Conservation (phyloP, 1,140 invertebrate species). For the Drosophila pseudoobscura region DNA sequence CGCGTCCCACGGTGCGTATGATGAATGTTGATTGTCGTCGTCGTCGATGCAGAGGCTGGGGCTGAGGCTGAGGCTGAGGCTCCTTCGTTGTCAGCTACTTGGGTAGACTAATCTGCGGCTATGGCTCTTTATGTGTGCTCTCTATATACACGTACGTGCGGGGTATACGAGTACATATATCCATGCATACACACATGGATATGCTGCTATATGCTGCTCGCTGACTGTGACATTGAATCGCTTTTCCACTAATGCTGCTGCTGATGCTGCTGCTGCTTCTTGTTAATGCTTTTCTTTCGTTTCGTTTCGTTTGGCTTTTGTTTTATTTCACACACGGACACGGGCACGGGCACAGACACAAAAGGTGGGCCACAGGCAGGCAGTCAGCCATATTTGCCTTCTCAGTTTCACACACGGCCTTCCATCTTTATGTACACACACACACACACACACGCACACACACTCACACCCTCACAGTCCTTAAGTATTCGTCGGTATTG, state of each 20-base stretch:
- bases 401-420: conserved; percentile 48
- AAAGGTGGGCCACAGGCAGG: conserved; percentile 63
- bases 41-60: conserved; percentile 9
- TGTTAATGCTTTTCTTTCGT: conserved; percentile 21
- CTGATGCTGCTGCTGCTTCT: conserved; percentile 21
- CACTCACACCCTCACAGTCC: background rate
- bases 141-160: conserved; percentile 20
- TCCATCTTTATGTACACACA: conserved; percentile 40
- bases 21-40: conserved; percentile 71
- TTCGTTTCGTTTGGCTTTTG: conserved; percentile 19
- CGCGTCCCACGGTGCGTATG: conserved; percentile 74
- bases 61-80: background rate
- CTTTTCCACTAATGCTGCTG: conserved; percentile 55
- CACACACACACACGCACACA: conserved; percentile 11
- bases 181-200: conserved; percentile 27
- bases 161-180: conserved; percentile 33
- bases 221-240: conserved; percentile 72
- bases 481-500: conserved; percentile 20
- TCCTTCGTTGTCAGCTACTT: conserved; percentile 20
- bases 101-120: conserved; percentile 61
- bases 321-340: conserved; percentile 62
- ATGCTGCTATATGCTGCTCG: conserved; percentile 33
- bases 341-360: conserved; percentile 37
- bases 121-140: conserved; percentile 52
- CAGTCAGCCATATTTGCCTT: conserved; percentile 42